A percentile compares a stretch with the other conserved stretches of the same genome.
Conservation (phyloP, 2,797 vertebrate genomes). For the Squalus acanthias region DNA sequence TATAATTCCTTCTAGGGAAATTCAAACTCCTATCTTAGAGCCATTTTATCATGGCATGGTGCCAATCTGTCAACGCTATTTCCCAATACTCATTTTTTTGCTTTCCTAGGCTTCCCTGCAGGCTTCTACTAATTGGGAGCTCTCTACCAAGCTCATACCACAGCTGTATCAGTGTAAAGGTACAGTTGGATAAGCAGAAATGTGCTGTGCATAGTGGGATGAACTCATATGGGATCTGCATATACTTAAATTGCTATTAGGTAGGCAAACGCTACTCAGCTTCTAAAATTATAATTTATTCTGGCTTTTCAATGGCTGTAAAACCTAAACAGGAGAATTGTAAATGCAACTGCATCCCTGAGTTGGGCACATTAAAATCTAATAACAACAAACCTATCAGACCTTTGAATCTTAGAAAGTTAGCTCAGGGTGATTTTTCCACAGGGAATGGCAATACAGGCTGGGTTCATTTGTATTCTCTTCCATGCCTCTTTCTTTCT, state of each 20-base stretch:
- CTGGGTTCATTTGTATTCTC: not conserved
- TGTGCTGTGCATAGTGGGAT: not conserved
- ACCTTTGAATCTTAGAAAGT: not conserved
- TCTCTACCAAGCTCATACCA: not conserved
- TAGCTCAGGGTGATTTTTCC: not conserved
- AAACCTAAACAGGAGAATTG: not conserved
- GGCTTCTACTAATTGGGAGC: conserved; percentile 17
- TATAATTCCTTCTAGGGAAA: conserved; percentile 26
- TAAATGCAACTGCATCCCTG: not conserved
- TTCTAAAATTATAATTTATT: conserved; percentile 18
- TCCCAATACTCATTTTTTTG: conserved; percentile 29
- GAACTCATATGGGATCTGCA: not conserved
- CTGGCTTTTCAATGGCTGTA: not conserved
- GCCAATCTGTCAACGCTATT: conserved; percentile 31
- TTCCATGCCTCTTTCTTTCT: not conserved
- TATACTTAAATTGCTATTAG: conserved; percentile 28
- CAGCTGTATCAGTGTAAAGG: conserved; percentile 1
- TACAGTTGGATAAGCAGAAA: conserved; percentile 34
- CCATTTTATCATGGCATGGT: conserved; percentile 15
- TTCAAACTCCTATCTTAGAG: conserved; percentile 14
- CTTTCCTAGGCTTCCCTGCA: conserved; percentile 25
- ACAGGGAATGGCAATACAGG: not conserved
- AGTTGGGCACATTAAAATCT: not conserved
- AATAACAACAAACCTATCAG: not conserved
- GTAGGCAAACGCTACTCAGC: not conserved